phyloP scores from a whole-genome alignment of 2,888 invertebrate species.

The Phengaris arion region DNA sequence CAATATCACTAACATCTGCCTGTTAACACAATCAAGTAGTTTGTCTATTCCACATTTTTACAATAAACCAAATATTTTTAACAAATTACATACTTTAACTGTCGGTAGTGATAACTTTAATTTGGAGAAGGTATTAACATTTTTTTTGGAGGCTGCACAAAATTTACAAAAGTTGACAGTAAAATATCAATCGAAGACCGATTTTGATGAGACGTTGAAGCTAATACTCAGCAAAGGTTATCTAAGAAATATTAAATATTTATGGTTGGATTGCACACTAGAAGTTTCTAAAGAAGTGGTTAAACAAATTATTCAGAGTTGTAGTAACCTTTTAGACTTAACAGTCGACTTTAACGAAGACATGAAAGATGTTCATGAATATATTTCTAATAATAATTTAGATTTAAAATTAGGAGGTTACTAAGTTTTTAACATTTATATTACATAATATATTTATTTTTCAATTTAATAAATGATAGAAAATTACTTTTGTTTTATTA shows the following conservation, averaged over 20 bases:
- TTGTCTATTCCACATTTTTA: conserved; percentile 61
- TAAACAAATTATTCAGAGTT: conserved; percentile 60
- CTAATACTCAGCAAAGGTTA: conserved; percentile 59
- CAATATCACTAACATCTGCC: conserved; percentile 61
- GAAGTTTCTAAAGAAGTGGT: conserved; percentile 64
- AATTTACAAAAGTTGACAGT: conserved; percentile 61
- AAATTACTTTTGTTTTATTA: background rate
- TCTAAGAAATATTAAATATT: conserved; percentile 56
- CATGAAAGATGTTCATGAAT: conserved; percentile 58
- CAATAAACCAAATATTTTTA: conserved; percentile 57
- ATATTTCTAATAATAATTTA: conserved; percentile 66
- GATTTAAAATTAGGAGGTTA: conserved; percentile 70
- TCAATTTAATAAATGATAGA: conserved; percentile 9
- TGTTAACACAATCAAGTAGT: conserved; percentile 67
- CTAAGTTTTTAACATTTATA: conserved; percentile 46
- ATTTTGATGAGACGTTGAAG: conserved; percentile 58
- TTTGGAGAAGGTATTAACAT: conserved; percentile 60
- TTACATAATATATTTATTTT: conserved; percentile 36
- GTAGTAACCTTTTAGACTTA: conserved; percentile 60
- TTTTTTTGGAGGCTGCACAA: conserved; percentile 64
- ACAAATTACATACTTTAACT: conserved; percentile 59
- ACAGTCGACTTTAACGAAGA: conserved; percentile 64
- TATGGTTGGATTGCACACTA: conserved; percentile 73
- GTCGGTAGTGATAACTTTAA: conserved; percentile 69
- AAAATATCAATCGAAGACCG: conserved; percentile 68